Conservation (phyloP, 2,797 vertebrate species). For the Amblyopsis hoosieri region DNA sequence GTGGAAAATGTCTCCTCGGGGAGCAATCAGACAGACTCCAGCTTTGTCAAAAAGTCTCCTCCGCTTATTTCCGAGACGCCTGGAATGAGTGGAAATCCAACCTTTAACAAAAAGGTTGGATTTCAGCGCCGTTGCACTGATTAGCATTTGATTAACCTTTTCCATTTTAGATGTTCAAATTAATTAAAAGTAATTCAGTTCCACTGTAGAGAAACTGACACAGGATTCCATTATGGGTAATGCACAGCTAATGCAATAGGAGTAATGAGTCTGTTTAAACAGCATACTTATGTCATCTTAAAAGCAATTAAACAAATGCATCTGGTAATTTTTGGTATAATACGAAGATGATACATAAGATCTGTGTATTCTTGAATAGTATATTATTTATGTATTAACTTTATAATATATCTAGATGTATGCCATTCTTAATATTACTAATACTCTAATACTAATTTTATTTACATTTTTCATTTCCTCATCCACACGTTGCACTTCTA, state of each 20-base stretch:
- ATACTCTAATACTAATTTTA: too few species aligned
- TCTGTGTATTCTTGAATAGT: too few species aligned
- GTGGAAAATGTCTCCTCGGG: constrained; percentile 70
- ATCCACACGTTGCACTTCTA: too few species aligned
- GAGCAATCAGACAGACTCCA: constrained; percentile 75
- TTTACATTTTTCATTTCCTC: too few species aligned
- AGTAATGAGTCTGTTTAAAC: too few species aligned
- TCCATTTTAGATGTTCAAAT: constrained; percentile 30
- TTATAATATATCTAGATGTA: too few species aligned
- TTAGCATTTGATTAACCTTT: constrained; percentile 66
- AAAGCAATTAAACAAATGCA: too few species aligned
- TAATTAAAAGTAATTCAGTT: constrained; percentile 41
- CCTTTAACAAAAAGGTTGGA: constrained; percentile 20
- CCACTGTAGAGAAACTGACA: not conserved
- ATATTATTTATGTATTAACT: too few species aligned
- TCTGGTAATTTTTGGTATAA: not conserved
- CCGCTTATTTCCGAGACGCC: constrained; percentile 62
- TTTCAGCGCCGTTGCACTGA: constrained; percentile 53
- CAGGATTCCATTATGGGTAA: too few species aligned
- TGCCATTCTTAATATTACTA: too few species aligned
- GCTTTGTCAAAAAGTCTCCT: constrained; percentile 58
- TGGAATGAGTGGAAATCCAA: constrained; percentile 52
- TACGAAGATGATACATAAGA: not conserved
- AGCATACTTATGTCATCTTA: too few species aligned
- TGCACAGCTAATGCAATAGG: too few species aligned